Percentiles rank a stretch among this genome's conserved stretches.
Conservation (phyloP, 2,888 invertebrate species). For the Nemurella pictetii region DNA sequence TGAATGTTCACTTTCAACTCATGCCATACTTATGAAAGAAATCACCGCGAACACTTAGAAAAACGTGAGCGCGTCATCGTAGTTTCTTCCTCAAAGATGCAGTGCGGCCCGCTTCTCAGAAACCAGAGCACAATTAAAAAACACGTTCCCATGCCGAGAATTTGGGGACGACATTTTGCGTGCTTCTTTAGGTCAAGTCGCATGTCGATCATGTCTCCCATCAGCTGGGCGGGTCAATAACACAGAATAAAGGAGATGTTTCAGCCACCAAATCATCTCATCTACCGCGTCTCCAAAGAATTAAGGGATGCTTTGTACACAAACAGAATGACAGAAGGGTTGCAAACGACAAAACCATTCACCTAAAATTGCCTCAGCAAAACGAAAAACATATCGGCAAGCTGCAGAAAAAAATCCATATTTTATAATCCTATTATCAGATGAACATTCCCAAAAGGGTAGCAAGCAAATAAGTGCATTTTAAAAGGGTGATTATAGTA, state of each 20-base stretch:
- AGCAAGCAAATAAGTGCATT: neutral
- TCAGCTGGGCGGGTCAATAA: neutral
- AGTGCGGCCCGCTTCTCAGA: neutral
- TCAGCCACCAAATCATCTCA: neutral
- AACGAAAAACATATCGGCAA: neutral
- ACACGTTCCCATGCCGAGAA: neutral
- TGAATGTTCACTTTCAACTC: neutral
- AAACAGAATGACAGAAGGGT: neutral
- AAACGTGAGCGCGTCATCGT: neutral
- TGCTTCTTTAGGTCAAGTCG: neutral
- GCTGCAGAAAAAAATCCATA: neutral
- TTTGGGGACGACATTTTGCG: neutral
- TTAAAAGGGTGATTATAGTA: neutral
- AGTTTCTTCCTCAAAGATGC: no score
- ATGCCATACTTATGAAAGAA: neutral
- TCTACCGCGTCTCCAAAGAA: neutral
- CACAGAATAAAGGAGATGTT: neutral
- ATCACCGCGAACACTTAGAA: neutral
- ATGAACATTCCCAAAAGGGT: neutral
- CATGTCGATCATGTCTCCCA: neutral
- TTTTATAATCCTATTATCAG: neutral
- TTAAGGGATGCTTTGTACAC: neutral
- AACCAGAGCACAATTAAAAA: neutral
- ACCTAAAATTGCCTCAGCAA: neutral
- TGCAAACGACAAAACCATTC: neutral